phyloP scores from a whole-genome alignment of 2,113 vertebrate genomes.

The Seriola dumerili region DNA sequence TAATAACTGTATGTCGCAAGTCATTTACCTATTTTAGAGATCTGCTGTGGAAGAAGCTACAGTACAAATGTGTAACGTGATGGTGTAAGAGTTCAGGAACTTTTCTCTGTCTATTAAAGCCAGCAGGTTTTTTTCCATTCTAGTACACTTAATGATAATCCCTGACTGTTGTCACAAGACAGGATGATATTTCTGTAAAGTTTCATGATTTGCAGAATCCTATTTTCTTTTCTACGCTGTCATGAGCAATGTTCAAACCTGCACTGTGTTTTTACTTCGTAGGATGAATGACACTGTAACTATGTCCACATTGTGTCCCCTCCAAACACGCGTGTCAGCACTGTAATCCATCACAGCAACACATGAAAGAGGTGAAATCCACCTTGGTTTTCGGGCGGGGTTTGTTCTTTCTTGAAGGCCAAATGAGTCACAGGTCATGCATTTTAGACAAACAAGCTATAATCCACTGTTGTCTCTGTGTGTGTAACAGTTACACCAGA shows the following conservation, averaged over 20 bases:
- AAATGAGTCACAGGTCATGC: constrained; percentile 52
- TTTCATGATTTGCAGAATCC: constrained; percentile 11
- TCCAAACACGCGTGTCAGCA: constrained; percentile 29
- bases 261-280: constrained; percentile 33
- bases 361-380: constrained; percentile 54
- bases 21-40: neutral
- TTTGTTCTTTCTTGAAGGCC: constrained; percentile 9
- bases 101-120: neutral
- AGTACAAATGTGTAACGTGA: neutral
- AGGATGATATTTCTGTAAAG: constrained; percentile 5
- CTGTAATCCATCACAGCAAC: constrained; percentile 56
- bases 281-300: constrained; percentile 44
- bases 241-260: constrained; percentile 56
- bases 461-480: constrained; percentile 10
- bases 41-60: neutral
- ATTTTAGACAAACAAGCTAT: neutral
- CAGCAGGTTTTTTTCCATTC: neutral
- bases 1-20: neutral
- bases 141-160: neutral
- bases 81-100: neutral
- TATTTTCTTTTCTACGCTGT: constrained; percentile 14
- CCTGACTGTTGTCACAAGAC: neutral
- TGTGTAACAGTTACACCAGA: constrained; percentile 2
- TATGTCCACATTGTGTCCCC: constrained; percentile 28
- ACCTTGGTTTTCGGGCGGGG: constrained; percentile 32